Conservation (phyloP, 1,140 invertebrate genomes). For the Leptonema lineaticorne region DNA sequence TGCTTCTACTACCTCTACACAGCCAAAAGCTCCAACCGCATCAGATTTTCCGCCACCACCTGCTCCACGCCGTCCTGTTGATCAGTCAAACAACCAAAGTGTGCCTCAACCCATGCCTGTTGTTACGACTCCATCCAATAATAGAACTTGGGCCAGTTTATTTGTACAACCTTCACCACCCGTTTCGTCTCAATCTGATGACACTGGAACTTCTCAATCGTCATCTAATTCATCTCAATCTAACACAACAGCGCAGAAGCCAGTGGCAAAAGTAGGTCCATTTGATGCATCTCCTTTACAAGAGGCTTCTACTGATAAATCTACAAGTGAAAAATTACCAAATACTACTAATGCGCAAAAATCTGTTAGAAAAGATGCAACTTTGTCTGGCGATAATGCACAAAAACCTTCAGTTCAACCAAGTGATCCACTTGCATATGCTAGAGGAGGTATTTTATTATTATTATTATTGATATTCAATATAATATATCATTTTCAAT, state of each 20-base stretch:
- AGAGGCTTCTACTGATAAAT: constrained; percentile 45
- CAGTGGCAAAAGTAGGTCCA: constrained; percentile 60
- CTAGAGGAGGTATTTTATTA: constrained; percentile 63
- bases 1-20: constrained; percentile 47
- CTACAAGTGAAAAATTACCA: constrained; percentile 50
- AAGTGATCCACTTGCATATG: constrained; percentile 61
- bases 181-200: constrained; percentile 38
- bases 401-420: constrained; percentile 47
- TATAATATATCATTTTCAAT: not conserved
- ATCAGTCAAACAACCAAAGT: constrained; percentile 36
- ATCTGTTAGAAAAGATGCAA: constrained; percentile 40
- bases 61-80: constrained; percentile 50
- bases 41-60: constrained; percentile 56
- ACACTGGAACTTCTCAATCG: not conserved
- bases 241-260: constrained; percentile 48
- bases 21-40: constrained; percentile 51
- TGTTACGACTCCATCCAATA: constrained; percentile 46
- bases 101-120: constrained; percentile 42
- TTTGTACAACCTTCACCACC: constrained; percentile 44
- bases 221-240: constrained; percentile 21
- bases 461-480: not conserved
- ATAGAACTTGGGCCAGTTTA: constrained; percentile 54
- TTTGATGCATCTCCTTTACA: constrained; percentile 56
- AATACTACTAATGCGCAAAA: constrained; percentile 11
- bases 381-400: constrained; percentile 42